A percentile compares a stretch with the other conserved stretches of the same genome.
Evolutionary conservation across 2,888 invertebrate species (phyloP).

Genomic region (Lottia scabra): DNA sequence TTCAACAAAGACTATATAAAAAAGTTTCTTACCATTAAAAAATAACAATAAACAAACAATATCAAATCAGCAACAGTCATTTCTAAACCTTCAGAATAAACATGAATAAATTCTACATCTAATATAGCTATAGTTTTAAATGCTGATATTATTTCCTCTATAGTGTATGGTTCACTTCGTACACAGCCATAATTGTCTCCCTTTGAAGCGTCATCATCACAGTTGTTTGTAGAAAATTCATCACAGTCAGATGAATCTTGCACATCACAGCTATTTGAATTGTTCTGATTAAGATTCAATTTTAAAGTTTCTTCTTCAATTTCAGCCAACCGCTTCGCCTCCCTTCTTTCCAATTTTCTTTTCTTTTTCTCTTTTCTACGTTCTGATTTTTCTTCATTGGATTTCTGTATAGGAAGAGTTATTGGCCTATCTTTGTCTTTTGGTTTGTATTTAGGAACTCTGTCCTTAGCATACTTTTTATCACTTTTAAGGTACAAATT

Average conservation of each 20-base stretch:
- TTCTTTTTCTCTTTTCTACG: background rate
- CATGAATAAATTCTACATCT: slow-evolving; percentile 72
- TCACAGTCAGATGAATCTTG: background rate
- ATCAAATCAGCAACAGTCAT: slow-evolving; percentile 88
- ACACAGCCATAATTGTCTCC: too few relatives aligned
- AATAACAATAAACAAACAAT: slow-evolving; percentile 76
- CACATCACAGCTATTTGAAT: background rate
- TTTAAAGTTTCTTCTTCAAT: background rate
- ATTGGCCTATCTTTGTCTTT: background rate
- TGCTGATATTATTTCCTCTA: slow-evolving; percentile 34
- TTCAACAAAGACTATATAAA: too few relatives aligned
- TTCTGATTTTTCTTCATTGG: background rate
- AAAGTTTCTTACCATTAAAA: slow-evolving; percentile 56
- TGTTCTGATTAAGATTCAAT: slow-evolving; percentile 56
- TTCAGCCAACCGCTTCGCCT: background rate
- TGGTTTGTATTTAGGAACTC: background rate
- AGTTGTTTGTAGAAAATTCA: background rate
- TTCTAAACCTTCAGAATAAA: slow-evolving; percentile 85
- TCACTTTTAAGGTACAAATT: background rate
- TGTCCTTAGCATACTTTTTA: background rate
- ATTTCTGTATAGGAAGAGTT: background rate
- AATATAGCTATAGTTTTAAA: slow-evolving; percentile 39
- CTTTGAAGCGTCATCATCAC: slow-evolving; percentile 71
- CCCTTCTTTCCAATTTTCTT: background rate
- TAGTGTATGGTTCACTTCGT: background rate